These are phyloP conservation scores for Falco naumanni DNA, from an alignment of 2,797 vertebrate species.

Conservation along the genomic window DNA sequence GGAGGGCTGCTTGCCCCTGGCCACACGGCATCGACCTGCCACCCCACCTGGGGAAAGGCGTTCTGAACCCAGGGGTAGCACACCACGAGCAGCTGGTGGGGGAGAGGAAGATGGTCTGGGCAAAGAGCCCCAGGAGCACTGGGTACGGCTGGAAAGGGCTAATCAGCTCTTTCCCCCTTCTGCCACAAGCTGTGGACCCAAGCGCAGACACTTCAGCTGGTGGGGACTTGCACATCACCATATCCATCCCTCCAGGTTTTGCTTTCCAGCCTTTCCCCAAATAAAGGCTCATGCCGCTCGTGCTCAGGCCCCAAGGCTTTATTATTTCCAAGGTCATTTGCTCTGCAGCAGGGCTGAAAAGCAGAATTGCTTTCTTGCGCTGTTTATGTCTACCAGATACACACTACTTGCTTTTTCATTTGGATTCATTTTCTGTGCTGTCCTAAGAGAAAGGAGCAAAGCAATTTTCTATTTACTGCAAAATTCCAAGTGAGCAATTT, in stretches of 20 bases:
- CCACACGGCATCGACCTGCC: rapidly evolving
- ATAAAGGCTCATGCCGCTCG: not conserved
- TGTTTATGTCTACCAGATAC: constrained; percentile 77
- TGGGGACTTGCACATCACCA: not conserved
- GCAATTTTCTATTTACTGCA: constrained; percentile 78
- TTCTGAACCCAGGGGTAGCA: not conserved
- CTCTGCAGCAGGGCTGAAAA: constrained; percentile 45
- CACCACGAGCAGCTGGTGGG: not conserved
- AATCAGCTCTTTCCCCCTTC: not conserved
- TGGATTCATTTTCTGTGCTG: constrained; percentile 74
- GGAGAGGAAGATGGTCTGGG: not conserved
- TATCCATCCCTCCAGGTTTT: constrained; percentile 24
- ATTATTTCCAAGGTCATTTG: constrained; percentile 65
- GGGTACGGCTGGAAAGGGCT: not conserved
- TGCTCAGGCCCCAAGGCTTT: constrained; percentile 31
- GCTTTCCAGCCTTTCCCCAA: not conserved
- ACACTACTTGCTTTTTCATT: constrained; percentile 74
- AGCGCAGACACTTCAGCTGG: not conserved
- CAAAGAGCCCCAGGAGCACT: not conserved
- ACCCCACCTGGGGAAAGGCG: rapidly evolving
- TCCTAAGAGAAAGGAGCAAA: constrained; percentile 70
- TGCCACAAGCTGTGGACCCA: rapidly evolving
- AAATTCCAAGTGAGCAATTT: constrained; percentile 71
- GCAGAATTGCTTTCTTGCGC: constrained; percentile 56
- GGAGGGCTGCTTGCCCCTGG: not conserved